Percentiles rank a stretch among this genome's conserved stretches.
These are phyloP conservation scores for Mirza zaza DNA, from an alignment of 2,113 vertebrate genomes.

Conservation along the genomic window DNA sequence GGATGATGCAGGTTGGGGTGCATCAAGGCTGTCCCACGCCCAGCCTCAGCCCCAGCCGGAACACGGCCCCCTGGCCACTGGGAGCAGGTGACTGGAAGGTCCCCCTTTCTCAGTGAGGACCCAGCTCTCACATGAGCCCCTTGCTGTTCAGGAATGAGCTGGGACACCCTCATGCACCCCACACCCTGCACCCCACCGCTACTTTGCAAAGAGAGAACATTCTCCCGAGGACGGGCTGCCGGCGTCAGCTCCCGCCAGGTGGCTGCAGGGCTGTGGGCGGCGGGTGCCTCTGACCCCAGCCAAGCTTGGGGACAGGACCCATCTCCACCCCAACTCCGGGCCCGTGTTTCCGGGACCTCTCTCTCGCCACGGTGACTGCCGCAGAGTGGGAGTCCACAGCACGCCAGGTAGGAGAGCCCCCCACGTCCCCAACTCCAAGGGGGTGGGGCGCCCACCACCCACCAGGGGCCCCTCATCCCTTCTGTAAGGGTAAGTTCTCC, in stretches of 20 bases:
- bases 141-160: neutral
- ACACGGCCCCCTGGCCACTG: neutral
- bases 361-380: neutral
- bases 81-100: rapidly evolving
- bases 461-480: neutral
- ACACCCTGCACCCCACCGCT: rapidly evolving
- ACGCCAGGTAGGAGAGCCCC: rapidly evolving
- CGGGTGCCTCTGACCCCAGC: neutral
- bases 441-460: rapidly evolving
- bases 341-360: neutral
- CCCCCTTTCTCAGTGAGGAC: no score
- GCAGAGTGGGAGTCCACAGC: neutral
- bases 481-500: rapidly evolving
- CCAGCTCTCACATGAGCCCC: neutral
- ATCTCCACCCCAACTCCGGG: neutral
- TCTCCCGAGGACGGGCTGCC: neutral
- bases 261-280: rapidly evolving
- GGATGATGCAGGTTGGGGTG: rapidly evolving
- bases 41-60: neutral
- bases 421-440: neutral
- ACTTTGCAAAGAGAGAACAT: neutral
- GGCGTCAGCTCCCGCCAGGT: rapidly evolving
- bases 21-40: rapidly evolving
- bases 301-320: no score
- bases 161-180: rapidly evolving